Evolutionary conservation across 2,797 vertebrate species (phyloP), one percentile per base, ranked within the genome.

Genomic region (Gymnoscopelus microlampas): DNA sequence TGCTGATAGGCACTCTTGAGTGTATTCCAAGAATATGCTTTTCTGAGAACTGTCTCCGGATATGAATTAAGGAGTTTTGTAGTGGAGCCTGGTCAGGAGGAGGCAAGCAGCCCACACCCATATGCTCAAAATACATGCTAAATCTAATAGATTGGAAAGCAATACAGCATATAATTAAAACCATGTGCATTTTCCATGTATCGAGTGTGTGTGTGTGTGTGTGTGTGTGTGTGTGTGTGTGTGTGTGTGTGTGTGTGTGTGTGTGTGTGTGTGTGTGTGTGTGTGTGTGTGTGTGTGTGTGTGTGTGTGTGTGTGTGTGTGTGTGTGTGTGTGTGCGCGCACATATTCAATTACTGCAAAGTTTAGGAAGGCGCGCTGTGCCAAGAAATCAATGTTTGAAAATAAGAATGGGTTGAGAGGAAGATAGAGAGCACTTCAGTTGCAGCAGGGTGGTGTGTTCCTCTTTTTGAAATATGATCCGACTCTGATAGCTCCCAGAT

Each of bases 31-130:
- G 72, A 19, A 70, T 48, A 49, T 74, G 76, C 51, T 69, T 59
- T 68, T 66, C 59, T 12, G 51, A 77, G 47, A 78, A 73, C 39
- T 26, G 15, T 15, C 47, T 84, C 77, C 79, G 81, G 77, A 85
- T 77, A 73, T 54, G 71, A 60, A 23, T 19, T 8, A 11, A 67
- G 62, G 64, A 63, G 69, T 76, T 62, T 63, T 4, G 14, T 2
- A 59, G 26, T 39, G 51, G 32, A 5, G 47, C 61, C 71, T 59
- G 47, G 73, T 71, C 7, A 59, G 72, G 39, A 39, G 26, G 26
- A 29, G 39, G 39, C 1, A 82, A 70, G 61, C 68, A 66, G 60
- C 44, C n/a, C 44, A 56, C 0, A 2, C 35, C 23, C 39, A 10
- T 44, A 15, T 51, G 50, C 14, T 51, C 50, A 51, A 13, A 1